Conservation (phyloP, 92 coral and sea anemone species). For the Porites divaricata region DNA sequence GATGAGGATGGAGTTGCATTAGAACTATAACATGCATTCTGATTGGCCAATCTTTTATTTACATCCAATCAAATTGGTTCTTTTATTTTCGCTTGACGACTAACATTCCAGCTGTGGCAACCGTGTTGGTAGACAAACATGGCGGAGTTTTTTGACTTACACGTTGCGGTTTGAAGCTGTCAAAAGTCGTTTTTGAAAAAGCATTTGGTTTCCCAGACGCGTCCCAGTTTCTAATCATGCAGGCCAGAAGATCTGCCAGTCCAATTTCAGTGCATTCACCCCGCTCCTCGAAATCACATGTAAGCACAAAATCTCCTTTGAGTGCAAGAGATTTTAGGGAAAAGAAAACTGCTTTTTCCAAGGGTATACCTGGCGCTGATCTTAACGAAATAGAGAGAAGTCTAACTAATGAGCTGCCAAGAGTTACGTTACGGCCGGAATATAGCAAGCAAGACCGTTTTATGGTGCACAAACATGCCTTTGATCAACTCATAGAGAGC, state of each 20-base stretch:
- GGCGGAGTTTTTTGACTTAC: constrained; percentile 14
- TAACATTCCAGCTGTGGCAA: constrained; percentile 21
- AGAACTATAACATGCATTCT: constrained; percentile 14
- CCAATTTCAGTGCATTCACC: constrained; percentile 21
- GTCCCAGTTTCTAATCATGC: background rate
- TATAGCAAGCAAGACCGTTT: constrained; percentile 74
- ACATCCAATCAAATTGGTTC: constrained; percentile 41
- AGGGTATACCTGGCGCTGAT: constrained; percentile 42
- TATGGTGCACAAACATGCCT: constrained; percentile 82
- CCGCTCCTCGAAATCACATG: background rate
- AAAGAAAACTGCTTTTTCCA: constrained; percentile 21
- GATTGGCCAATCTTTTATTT: constrained; percentile 34
- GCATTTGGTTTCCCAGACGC: background rate
- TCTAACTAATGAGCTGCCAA: constrained; percentile 76
- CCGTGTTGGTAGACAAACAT: constrained; percentile 8
- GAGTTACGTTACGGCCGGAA: constrained; percentile 64
- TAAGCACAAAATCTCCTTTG: constrained; percentile 26
- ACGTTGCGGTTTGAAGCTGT: background rate
- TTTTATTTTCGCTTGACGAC: constrained; percentile 59
- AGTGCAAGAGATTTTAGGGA: constrained; percentile 26
- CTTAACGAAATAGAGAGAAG: constrained; percentile 74
- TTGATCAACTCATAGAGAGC: constrained; percentile 83
- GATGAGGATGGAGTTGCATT: background rate
- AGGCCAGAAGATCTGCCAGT: constrained; percentile 36
- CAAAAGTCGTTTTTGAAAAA: constrained; percentile 13